Base-by-base conservation (phyloP, 2,113 vertebrate genomes). In the Phaethon lepturus region DNA sequence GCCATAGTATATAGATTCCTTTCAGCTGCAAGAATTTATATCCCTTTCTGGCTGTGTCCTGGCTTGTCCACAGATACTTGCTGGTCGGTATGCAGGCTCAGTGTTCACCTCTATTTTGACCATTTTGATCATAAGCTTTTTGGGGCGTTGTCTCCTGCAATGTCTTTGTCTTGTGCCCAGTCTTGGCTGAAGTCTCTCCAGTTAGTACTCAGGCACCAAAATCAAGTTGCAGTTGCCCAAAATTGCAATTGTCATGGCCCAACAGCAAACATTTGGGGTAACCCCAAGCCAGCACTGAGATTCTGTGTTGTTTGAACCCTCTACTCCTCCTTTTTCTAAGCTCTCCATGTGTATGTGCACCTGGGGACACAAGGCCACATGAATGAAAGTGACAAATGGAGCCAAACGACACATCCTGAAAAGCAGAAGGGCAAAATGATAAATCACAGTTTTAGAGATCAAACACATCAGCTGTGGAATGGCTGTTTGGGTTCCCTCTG, bases 21-120 rank as follows among this genome's bases (percentile, higher is more conserved):
- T 66, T 38, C n/a, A 50, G 59, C n/a, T 88, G 13, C 3, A 29
- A 31, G 58, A 42, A 28, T 0, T 64, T 12, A 14, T 28, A 13
- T 0, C 25, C 19, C 7, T 53, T 40, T 49, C 55, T 62, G 81
- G 8, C 35, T 42, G 13, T 31, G 75, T 68, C 4, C 31, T 38
- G 47, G 20, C 40, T 83, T 38, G 17, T 8, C 50, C 63, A 52
- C 50, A 52, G 31, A 20, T 26, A 9, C 53, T 56, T 7, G 1
- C n/a, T 53, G 59, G 11, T 63, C 6, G 2, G 1, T 9, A 1
- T 1, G 2, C 53, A 71, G 20, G 5, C 6, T 42, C 67, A 17
- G 10, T 1, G 1, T 10, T 38, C 60, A 13, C 17, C 42, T 79
- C 76, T 47, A 3, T 62, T 88, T 66, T 69, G 42, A 25, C 31